Base-by-base conservation (phyloP, 2,888 invertebrate genomes). In the Xestia sexstrigata region DNA sequence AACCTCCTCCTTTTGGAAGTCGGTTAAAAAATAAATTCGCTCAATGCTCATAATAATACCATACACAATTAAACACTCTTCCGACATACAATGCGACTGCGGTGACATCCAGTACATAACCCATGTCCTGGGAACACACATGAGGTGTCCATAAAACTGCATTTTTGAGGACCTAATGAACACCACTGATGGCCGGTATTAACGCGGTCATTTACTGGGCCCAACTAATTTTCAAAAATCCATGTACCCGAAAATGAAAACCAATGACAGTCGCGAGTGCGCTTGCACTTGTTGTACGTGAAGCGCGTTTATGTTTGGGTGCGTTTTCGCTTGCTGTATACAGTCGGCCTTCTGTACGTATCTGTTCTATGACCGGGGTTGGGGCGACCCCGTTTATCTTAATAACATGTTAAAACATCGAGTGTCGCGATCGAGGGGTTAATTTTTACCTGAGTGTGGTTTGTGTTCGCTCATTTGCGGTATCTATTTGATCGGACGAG, bases 391-490 rank as follows among this genome's bases (percentile, higher is more conserved):
- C 92, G 90, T 93, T 95, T 95, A 95, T 93, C 92, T 92, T 92
- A 95, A 95, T 94, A 94, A 93, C 94, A 94, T 93, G 94, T 92
- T 93, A 93, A 94, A 93, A 93, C 88, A 89, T 87, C 88, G 80
- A 74, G 75, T 84, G 88, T 87, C 83, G 81, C 87, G 80, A 86
- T 87, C 86, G 88, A 87, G 90, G 92, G 92, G 90, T 91, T 89
- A 87, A 89, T 91, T 91, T 91, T 91, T 91, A 90, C 91, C 91
- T 90, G 90, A 88, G 70, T 83, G 89, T 78, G 88, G 89, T 90
- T 91, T 90, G 84, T 91, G 91, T 91, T 91, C 90, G 91, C 90
- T 92, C 91, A 91, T 93, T 93, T 92, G 89, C 83, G 86, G 85
- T 94, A 94, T 94, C 88, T 91, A 91, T 93, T 89, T 86, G 90